A percentile compares a stretch with the other conserved stretches of the same genome.
Evolutionary conservation across 2,888 invertebrate species (phyloP).

Genomic region (Caenorhabditis imperialis): DNA sequence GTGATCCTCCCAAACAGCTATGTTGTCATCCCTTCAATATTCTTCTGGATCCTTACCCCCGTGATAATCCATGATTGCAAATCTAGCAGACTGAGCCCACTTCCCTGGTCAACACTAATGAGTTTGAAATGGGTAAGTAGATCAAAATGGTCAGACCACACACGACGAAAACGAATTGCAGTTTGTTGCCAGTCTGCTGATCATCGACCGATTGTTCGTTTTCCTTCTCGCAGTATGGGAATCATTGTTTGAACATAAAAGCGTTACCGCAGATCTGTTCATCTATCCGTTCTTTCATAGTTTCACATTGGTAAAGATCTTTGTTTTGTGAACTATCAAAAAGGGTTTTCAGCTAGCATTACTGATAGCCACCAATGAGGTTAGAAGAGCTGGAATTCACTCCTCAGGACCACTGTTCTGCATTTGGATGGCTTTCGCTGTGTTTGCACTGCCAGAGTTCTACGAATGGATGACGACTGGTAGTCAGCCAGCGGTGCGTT

Average conservation of each 20-base stretch:
- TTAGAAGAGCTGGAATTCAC: slow-evolving; percentile 88
- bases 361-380: slow-evolving; percentile 61
- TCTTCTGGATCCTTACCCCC: slow-evolving; percentile 72
- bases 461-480: slow-evolving; percentile 72
- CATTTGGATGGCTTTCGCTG: slow-evolving; percentile 88
- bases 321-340: background rate
- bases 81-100: slow-evolving; percentile 44
- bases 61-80: slow-evolving; percentile 67
- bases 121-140: slow-evolving; percentile 68
- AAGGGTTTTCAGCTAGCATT: slow-evolving; percentile 49
- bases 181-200: slow-evolving; percentile 52
- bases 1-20: slow-evolving; percentile 43
- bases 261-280: slow-evolving; percentile 66
- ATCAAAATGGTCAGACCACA: background rate
- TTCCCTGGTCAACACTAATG: slow-evolving; percentile 71
- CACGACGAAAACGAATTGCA: slow-evolving; percentile 15
- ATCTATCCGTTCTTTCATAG: slow-evolving; percentile 70
- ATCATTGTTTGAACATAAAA: slow-evolving; percentile 53
- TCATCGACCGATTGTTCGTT: slow-evolving; percentile 52
- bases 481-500: slow-evolving; percentile 65
- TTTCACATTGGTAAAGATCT: slow-evolving; percentile 66
- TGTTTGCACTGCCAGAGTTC: slow-evolving; percentile 83
- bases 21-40: slow-evolving; percentile 67
- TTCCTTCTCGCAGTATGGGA: slow-evolving; percentile 68
- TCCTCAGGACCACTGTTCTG: slow-evolving; percentile 91